Conservation (phyloP, 2,888 invertebrate species). For the Pherbina coryleti region DNA sequence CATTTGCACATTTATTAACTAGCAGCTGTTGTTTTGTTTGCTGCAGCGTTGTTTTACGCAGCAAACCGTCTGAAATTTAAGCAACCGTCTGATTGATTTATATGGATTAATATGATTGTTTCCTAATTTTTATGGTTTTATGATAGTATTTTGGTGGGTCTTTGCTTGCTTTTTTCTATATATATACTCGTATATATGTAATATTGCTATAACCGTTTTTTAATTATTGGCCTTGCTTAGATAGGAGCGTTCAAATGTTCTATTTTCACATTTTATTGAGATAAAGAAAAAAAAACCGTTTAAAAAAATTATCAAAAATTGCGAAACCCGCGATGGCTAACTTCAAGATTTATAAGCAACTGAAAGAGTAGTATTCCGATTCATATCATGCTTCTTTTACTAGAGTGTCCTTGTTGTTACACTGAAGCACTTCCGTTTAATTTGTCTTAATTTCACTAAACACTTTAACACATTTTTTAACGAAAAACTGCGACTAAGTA, state of each 20-base stretch:
- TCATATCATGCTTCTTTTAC: not conserved
- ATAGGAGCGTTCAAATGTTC: not conserved
- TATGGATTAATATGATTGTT: slow-evolving; percentile 21
- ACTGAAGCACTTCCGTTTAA: not conserved
- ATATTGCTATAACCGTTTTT: not conserved
- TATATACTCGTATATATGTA: not conserved
- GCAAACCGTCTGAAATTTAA: slow-evolving; percentile 16
- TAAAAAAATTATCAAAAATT: no score
- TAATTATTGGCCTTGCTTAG: not conserved
- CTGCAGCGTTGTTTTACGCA: not conserved
- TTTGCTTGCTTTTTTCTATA: not conserved
- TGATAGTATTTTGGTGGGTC: not conserved
- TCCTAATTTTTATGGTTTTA: slow-evolving; percentile 22
- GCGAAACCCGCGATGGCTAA: not conserved
- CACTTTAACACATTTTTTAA: not conserved
- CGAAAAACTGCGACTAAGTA: no score
- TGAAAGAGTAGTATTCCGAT: not conserved
- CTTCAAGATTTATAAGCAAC: not conserved
- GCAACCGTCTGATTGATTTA: slow-evolving; percentile 26
- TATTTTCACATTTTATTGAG: no score
- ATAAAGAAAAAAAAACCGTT: no score
- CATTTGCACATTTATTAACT: not conserved
- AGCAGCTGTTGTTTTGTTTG: slow-evolving; percentile 1
- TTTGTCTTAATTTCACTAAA: not conserved
- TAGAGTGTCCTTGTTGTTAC: not conserved